Base-by-base conservation (phyloP, 2,888 invertebrate genomes). In the Hirtodrosophila alboralis region DNA sequence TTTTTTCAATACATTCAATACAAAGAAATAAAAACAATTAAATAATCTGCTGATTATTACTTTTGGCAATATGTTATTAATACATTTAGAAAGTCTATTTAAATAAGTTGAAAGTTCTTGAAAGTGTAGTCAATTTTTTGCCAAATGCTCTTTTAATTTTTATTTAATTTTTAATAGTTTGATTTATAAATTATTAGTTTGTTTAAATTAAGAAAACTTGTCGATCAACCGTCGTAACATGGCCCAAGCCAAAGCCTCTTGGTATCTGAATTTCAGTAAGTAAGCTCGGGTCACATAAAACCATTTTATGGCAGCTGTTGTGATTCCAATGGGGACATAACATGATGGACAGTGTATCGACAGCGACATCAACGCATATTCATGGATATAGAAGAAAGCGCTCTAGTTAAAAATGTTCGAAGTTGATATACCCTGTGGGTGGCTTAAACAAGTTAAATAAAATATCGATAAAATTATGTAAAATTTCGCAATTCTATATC, bases 301-400 rank as follows among this genome's bases (percentile, higher is more conserved):
- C 16, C 28, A 51, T 68, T 68, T 68, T 54, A 68, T 68, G 47
- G 12, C 54, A 47, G 53, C 26, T 62, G 57, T 63, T 43, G 48
- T 36, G 44, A 52, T 62, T 30, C 40, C 26, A 21, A 27, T 8
- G 10, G 48, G 45, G 26, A 27, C 36, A 21, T 41, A 41, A 44
- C 16, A 38, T 43, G 43, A 36, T 36, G 45, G 31, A 58, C 41
- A 34, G 26, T 13, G 13, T 44, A 61, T 57, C 21, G 62, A 33
- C 43, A 40, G 27, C 34, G 23, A 47, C 34, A 45, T 59, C 48
- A 58, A 31, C 31, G 8, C 51, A 14, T 3, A 45, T 7, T 16
- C 27, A 36, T 41, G 28, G 28, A 38, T 10, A 27, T n/a, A 10
- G 4, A n/a, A 10, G 27, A 6, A 1, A 0, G 3, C 10, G 12